These are phyloP conservation scores for Leucopsar rothschildi DNA, from an alignment of 2,113 vertebrate species.

Conservation along the genomic window DNA sequence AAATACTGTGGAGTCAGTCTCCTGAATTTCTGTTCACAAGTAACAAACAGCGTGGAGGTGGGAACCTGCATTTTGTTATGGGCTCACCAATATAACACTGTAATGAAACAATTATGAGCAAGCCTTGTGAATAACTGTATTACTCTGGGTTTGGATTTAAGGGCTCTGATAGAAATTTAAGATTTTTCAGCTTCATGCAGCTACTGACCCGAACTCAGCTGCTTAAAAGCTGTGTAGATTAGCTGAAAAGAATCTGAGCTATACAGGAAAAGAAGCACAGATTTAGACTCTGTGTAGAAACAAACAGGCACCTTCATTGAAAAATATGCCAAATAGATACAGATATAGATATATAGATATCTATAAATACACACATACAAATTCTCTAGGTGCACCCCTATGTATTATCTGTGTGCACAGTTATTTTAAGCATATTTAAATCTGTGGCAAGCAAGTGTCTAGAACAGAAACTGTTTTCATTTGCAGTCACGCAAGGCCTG, in stretches of 20 bases:
- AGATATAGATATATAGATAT: neutral
- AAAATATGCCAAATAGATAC: neutral
- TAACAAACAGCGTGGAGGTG: neutral
- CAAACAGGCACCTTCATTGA: neutral
- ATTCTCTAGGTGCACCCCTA: neutral
- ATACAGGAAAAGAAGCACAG: neutral
- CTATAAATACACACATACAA: rapidly evolving
- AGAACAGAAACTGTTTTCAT: neutral
- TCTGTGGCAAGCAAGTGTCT: neutral
- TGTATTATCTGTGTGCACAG: neutral
- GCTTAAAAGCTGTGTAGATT: neutral
- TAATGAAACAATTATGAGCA: neutral
- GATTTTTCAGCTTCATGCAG: neutral
- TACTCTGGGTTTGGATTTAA: neutral
- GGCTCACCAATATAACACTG: neutral
- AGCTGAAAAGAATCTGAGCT: neutral
- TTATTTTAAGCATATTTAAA: neutral
- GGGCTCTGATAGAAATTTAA: neutral
- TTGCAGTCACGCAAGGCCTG: neutral
- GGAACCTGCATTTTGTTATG: neutral
- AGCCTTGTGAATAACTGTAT: neutral
- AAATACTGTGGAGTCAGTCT: neutral
- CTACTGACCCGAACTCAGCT: neutral
- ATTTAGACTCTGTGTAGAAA: neutral
- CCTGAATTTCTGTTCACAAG: neutral